phyloP scores from a whole-genome alignment of 1,140 invertebrate species.

The Platyscapa corneri region DNA sequence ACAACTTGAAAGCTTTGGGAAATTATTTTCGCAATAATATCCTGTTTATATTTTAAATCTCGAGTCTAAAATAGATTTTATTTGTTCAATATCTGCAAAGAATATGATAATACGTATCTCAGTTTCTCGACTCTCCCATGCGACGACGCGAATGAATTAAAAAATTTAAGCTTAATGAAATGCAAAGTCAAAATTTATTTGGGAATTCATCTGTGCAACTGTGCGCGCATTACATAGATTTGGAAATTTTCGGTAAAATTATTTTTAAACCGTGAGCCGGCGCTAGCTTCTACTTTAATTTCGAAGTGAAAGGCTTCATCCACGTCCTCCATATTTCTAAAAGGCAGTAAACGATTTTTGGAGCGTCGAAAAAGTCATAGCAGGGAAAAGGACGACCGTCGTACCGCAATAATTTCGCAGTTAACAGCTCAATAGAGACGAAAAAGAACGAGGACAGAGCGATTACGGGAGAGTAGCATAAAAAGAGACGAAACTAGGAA shows the following conservation, averaged over 20 bases:
- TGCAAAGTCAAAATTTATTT: neutral
- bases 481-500: conserved; percentile 32
- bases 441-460: conserved; percentile 32
- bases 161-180: neutral
- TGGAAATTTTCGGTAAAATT: neutral
- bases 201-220: neutral
- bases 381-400: conserved; percentile 46
- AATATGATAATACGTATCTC: neutral
- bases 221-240: neutral
- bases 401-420: conserved; percentile 52
- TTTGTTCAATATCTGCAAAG: neutral
- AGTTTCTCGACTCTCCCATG: neutral
- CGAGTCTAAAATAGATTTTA: neutral
- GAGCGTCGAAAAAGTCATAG: conserved; percentile 11
- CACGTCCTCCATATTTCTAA: conserved; percentile 30
- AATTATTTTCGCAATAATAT: neutral
- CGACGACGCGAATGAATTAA: neutral
- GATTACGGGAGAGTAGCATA: conserved; percentile 24
- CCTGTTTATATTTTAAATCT: neutral
- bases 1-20: neutral
- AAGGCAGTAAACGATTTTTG: conserved; percentile 41
- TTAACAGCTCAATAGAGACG: conserved; percentile 53
- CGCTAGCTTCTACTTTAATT: conserved; percentile 31
- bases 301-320: neutral
- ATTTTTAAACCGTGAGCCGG: neutral